These are phyloP conservation scores for Mizuhopecten yessoensis DNA, from an alignment of 1,140 invertebrate genomes.

Conservation along the genomic window DNA sequence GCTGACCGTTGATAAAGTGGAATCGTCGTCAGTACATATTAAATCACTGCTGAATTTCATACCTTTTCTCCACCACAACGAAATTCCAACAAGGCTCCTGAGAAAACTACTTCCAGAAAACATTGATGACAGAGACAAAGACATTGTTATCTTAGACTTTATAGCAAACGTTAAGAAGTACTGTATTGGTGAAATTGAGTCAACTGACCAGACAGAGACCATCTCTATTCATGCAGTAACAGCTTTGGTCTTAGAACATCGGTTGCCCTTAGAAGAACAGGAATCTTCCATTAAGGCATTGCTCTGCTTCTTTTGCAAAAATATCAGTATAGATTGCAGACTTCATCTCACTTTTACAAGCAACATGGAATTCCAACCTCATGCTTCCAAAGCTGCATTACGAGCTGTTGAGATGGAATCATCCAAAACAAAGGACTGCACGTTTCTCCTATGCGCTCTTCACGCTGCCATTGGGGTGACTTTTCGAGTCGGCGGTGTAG, in stretches of 20 bases:
- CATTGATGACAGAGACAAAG: constrained; percentile 9
- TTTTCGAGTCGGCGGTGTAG: neutral
- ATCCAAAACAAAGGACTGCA: neutral
- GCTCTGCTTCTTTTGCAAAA: constrained; percentile 6
- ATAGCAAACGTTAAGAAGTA: constrained; percentile 15
- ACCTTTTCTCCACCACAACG: neutral
- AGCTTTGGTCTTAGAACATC: neutral
- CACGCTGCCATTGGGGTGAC: neutral
- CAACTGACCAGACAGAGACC: neutral
- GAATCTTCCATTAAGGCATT: neutral
- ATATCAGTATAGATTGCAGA: constrained; percentile 1
- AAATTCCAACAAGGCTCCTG: neutral
- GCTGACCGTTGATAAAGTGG: neutral
- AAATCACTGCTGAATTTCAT: neutral
- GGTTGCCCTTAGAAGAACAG: neutral
- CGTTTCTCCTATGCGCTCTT: neutral
- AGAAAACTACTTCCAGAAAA: neutral
- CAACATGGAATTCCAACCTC: neutral
- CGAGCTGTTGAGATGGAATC: neutral
- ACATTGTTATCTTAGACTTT: neutral
- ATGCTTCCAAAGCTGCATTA: neutral
- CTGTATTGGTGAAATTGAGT: constrained; percentile 18
- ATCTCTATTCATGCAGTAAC: neutral
- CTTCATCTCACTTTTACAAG: neutral
- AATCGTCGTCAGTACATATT: neutral